Base-by-base conservation (phyloP, 2,888 invertebrate species). In the Stenodera caucasica region DNA sequence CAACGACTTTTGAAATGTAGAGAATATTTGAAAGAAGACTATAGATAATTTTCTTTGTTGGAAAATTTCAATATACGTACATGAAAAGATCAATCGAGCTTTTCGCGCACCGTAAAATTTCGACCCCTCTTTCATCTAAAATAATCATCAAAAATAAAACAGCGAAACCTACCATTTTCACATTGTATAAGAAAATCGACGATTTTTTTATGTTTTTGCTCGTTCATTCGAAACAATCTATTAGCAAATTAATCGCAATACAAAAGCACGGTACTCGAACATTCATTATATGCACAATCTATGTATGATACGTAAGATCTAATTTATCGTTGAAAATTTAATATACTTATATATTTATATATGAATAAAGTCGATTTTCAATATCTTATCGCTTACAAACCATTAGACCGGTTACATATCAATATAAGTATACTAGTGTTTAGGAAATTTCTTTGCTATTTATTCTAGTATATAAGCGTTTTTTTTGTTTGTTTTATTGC, bases 381-480 rank as follows among this genome's bases (percentile, higher is more conserved):
- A 72, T 74, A 73, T 69, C 69, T 74, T 76, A 75, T 76, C 75
- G 75, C 69, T 75, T 71, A 73, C 75, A 70, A 72, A 65, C 75
- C 75, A 75, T 76, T 76, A 72, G 70, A 72, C 74, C 69, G 70
- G 69, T 73, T 75, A 72, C 72, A 70, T 74, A 75, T 75, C 74
- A 72, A 71, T 70, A 71, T 70, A 71, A 72, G 72, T 70, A 6
- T 40, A 40, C 40, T 66, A 71, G 70, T 70, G 70, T 72, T 70
- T 73, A 70, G 69, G 67, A 68, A 71, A 71, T 72, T 71, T 68
- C 71, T 66, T 64, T 61, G 63, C 67, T 64, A 62, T 69, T 68
- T n/a, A 68, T 64, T 62, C 64, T 57, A 58, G 63, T 65, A 68
- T 67, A 65, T 65, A 66, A 64, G 59, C 63, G 60, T 67, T 67